Conservation (phyloP, 1,140 invertebrate genomes). For the Andrena cerasifolii region DNA sequence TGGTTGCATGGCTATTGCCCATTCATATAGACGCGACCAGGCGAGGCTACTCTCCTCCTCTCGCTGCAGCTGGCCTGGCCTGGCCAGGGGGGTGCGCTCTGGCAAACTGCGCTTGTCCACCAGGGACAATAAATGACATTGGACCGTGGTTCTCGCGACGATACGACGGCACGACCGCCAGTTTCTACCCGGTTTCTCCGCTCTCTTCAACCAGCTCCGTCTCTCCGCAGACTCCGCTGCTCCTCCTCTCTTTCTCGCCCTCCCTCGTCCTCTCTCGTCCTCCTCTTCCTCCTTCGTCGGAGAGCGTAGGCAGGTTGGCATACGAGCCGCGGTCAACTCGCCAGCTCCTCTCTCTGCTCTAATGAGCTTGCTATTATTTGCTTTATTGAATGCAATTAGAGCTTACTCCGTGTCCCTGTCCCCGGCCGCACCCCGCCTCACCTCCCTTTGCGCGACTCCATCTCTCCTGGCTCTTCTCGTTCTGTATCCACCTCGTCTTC, state of each 20-base stretch:
- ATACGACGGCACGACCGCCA: slow-evolving; percentile 66
- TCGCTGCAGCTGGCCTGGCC: background rate
- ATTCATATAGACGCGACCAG: slow-evolving; percentile 72
- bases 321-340: slow-evolving; percentile 74
- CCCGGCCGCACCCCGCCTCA: slow-evolving; percentile 32
- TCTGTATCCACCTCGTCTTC: slow-evolving; percentile 32
- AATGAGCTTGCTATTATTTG: slow-evolving; percentile 82
- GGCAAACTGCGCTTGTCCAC: slow-evolving; percentile 61
- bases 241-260: slow-evolving; percentile 13
- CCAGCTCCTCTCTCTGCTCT: slow-evolving; percentile 76
- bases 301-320: slow-evolving; percentile 74
- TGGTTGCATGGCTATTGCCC: slow-evolving; percentile 73
- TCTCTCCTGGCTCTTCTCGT: slow-evolving; percentile 15
- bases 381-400: slow-evolving; percentile 82
- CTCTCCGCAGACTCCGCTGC: slow-evolving; percentile 20
- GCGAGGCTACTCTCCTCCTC: background rate
- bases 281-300: slow-evolving; percentile 57
- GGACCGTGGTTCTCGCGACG: slow-evolving; percentile 73
- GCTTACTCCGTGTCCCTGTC: slow-evolving; percentile 78
- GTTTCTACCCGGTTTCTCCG: slow-evolving; percentile 65
- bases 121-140: slow-evolving; percentile 78
- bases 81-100: slow-evolving; percentile 49
- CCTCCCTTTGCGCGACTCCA: slow-evolving; percentile 1
- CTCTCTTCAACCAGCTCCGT: slow-evolving; percentile 40
- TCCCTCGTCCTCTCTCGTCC: slow-evolving; percentile 18